Conservation (phyloP, 2,113 vertebrate species). For the Pteronura brasiliensis region DNA sequence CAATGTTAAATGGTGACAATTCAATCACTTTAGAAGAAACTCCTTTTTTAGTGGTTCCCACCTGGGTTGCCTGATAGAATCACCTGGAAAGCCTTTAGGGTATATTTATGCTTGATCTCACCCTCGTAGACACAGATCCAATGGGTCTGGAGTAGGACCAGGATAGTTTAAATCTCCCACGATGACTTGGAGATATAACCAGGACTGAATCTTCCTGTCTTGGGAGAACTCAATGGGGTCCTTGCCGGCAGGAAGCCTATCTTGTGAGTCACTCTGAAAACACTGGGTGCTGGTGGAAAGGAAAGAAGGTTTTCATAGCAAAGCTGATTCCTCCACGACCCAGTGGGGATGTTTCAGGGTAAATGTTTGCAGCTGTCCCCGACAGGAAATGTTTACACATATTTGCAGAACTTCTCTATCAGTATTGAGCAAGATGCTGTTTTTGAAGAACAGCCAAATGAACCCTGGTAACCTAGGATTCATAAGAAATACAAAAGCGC, state of each 20-base stretch:
- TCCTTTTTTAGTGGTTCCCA: background rate
- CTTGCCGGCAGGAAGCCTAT: background rate
- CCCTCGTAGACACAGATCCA: background rate
- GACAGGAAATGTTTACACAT: conserved; percentile 48
- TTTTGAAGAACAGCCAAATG: conserved; percentile 17
- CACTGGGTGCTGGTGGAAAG: background rate
- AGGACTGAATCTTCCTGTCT: background rate
- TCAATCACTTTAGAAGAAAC: background rate
- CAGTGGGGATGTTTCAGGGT: background rate
- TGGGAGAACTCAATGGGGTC: background rate
- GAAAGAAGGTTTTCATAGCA: background rate
- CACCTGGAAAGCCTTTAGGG: background rate
- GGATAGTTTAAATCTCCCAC: background rate
- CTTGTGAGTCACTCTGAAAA: background rate
- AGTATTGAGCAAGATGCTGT: conserved; percentile 37
- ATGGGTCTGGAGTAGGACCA: background rate
- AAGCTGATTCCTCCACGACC: background rate
- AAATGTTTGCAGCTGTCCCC: background rate
- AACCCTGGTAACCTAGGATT: conserved; percentile 28
- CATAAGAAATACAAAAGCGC: background rate
- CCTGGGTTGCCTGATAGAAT: background rate
- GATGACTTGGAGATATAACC: too few relatives aligned
- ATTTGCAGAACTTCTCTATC: conserved; percentile 43
- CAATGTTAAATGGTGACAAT: background rate
- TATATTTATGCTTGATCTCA: background rate